phyloP scores from a whole-genome alignment of 2,888 invertebrate genomes.

The Scaptomyza caliginosa region DNA sequence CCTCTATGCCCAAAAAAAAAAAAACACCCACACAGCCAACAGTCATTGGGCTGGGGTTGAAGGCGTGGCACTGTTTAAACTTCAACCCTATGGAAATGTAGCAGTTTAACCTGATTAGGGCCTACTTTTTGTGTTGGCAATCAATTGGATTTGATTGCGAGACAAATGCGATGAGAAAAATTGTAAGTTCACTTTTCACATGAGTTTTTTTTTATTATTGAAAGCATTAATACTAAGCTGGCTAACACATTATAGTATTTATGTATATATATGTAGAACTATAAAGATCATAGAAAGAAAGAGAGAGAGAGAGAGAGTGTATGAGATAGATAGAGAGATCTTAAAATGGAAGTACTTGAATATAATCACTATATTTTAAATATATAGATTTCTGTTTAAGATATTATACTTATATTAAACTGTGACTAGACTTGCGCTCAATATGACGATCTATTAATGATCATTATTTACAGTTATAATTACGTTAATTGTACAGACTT shows the following conservation, averaged over 20 bases:
- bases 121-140: constrained; percentile 55
- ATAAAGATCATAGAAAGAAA: constrained; percentile 14
- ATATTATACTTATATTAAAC: constrained; percentile 22
- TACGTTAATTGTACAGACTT: constrained; percentile 11
- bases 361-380: constrained; percentile 54
- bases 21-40: constrained; percentile 13
- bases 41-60: background rate
- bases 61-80: constrained; percentile 21
- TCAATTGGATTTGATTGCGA: constrained; percentile 70
- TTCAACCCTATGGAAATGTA: constrained; percentile 60
- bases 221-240: constrained; percentile 56
- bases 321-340: constrained; percentile 6
- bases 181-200: constrained; percentile 26
- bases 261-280: constrained; percentile 10
- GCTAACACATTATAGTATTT: constrained; percentile 53
- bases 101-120: constrained; percentile 66
- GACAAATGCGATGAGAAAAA: constrained; percentile 2
- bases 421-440: constrained; percentile 58
- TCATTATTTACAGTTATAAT: constrained; percentile 54
- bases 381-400: constrained; percentile 2
- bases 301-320: background rate
- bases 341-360: constrained; percentile 61
- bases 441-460: constrained; percentile 19
- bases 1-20: constrained; percentile 12
- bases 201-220: constrained; percentile 54